Evolutionary conservation across 2,888 invertebrate species (phyloP).

Genomic region (Pachycephus smyrnensis): DNA sequence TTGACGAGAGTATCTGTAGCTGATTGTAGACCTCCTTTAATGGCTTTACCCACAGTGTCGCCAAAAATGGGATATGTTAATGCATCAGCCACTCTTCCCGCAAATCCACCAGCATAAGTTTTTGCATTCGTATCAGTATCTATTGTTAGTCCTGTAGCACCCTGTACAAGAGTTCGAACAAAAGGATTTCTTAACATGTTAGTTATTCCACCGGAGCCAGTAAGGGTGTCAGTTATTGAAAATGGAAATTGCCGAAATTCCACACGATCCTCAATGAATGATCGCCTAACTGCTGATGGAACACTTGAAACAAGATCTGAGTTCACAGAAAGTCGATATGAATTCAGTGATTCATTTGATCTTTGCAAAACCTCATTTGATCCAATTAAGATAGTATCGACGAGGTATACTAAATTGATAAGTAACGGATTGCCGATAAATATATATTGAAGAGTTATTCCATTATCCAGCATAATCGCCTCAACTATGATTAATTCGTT

Average conservation of each 20-base stretch:
- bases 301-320: too few species aligned
- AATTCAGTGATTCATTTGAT: neutral
- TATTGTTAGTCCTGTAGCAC: neutral
- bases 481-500: conserved; percentile 20
- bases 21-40: neutral
- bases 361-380: conserved; percentile 4
- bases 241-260: too few species aligned
- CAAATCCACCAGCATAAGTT: neutral
- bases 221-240: too few species aligned
- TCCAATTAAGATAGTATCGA: conserved; percentile 4
- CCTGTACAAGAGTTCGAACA: neutral
- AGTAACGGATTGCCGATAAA: conserved; percentile 21
- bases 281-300: too few species aligned
- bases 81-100: neutral
- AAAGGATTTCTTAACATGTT: neutral
- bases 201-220: too few species aligned
- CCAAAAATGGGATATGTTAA: neutral
- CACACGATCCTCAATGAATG: too few species aligned
- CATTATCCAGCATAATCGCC: conserved; percentile 15
- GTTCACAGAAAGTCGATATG: too few species aligned
- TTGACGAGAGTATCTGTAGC: neutral
- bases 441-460: conserved; percentile 18
- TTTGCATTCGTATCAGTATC: neutral
- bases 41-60: neutral
- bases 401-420: conserved; percentile 24